Evolutionary conservation across 2,888 invertebrate species (phyloP).

Genomic region (Eupsilia transversa): DNA sequence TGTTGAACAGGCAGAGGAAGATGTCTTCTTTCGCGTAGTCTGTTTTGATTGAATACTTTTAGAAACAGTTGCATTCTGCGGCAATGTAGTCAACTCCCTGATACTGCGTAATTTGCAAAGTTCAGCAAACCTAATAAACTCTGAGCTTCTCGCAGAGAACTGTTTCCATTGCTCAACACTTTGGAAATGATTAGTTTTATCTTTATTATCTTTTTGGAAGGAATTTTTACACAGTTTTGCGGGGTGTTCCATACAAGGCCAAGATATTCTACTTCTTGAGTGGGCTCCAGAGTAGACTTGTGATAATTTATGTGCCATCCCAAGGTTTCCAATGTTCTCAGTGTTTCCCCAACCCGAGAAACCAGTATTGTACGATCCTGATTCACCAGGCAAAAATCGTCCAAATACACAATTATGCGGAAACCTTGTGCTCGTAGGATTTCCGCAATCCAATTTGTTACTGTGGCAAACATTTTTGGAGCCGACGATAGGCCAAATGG

Average conservation of each 20-base stretch:
- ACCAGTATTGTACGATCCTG: background rate
- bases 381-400: constrained; percentile 2
- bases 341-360: constrained; percentile 5
- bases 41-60: no score
- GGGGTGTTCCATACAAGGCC: constrained; percentile 1
- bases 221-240: background rate
- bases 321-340: background rate
- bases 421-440: no score
- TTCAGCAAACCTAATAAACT: constrained; percentile 5
- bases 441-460: background rate
- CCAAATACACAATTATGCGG: background rate
- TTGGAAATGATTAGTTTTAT: background rate
- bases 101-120: constrained; percentile 7
- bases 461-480: no score
- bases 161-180: background rate
- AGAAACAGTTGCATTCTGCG: background rate
- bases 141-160: constrained; percentile 9
- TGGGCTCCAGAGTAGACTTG: background rate
- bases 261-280: constrained; percentile 1
- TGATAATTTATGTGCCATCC: background rate
- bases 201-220: background rate
- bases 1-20: no score
- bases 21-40: no score
- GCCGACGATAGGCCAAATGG: no score
- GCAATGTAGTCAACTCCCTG: background rate